Base-by-base conservation (phyloP, 2,888 invertebrate species). In the Synanthedon andrenaeformis region DNA sequence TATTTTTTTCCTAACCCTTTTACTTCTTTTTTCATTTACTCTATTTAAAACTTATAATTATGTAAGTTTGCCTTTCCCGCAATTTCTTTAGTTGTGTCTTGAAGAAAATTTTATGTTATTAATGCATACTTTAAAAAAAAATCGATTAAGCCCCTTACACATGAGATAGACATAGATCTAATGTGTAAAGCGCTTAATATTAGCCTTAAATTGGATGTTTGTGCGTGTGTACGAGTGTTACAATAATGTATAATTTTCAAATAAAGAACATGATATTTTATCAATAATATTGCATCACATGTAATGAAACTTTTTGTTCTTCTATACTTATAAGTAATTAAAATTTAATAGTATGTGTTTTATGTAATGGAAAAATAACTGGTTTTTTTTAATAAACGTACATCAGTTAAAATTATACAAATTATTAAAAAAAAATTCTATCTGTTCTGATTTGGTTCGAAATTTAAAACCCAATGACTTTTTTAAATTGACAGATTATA, bases 1-100 rank as follows among this genome's bases (percentile, higher is more conserved):
- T 61, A 61, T 55, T 59, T 62, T 64, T 63, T 61, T 49, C 45
- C 13, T 13, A 45, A 14, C 14, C 14, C 35, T 3, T 35, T 35
- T 35, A 10, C 35, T 35, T 28, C 8, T 42, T 42, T 42, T 45
- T 45, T 45, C 45, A 45, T 13, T 45, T 8, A 23, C 23, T 23
- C 4, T 23, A 13, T 13, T 45, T 45, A 13, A 45, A 45, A 45
- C 57, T 61, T 61, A 59, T n/a, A n/a, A n/a, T 55, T 57, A 54
- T 50, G 51, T 56, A 52, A 57, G 54, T 54, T 53, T 54, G 54
- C 54, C 53, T 56, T 56, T 56, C 42, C 51, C 28, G 49, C 51
- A 48, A 54, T 54, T 51, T 54, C 49, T 54, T 51, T 51, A 12
- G 23, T 14, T 5, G 42, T 35, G 42, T 49, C 52, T 54, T 8